A percentile compares a stretch with the other conserved stretches of the same genome.
phyloP scores from a whole-genome alignment of 1,140 invertebrate genomes.

The Papilio polyxenes region DNA sequence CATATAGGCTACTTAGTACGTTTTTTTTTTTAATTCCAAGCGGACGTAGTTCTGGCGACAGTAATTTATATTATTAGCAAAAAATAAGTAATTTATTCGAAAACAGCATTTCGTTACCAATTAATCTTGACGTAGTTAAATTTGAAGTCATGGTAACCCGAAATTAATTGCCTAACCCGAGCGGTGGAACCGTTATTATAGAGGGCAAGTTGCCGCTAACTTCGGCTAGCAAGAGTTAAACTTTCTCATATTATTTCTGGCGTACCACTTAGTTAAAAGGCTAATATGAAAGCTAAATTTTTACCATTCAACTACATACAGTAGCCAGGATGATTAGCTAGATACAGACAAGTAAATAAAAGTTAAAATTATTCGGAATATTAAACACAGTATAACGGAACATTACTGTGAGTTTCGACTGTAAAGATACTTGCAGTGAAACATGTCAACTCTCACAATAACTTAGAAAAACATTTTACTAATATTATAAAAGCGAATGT shows the following conservation, averaged over 20 bases:
- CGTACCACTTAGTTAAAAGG: neutral
- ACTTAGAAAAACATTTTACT: no score
- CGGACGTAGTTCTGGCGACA: no score
- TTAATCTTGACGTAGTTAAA: conserved; percentile 20
- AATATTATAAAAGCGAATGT: no score
- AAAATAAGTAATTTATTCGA: neutral
- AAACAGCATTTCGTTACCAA: neutral
- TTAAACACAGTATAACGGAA: no score
- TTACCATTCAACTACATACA: neutral
- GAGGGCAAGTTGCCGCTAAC: neutral
- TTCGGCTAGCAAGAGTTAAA: neutral
- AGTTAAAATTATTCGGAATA: no score
- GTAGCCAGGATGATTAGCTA: neutral
- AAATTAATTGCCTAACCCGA: conserved; percentile 14
- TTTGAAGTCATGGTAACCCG: conserved; percentile 8
- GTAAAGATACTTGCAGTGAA: no score
- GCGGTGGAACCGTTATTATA: conserved; percentile 17
- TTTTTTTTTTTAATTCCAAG: no score
- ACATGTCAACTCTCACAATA: no score
- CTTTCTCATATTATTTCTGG: conserved; percentile 8
- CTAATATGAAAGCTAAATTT: neutral
- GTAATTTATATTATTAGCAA: neutral
- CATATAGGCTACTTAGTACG: no score
- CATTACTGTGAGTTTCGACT: no score
- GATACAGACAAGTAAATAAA: no score